These are phyloP conservation scores for Ectobius pallidus DNA, from an alignment of 2,888 invertebrate genomes.

Conservation along the genomic window DNA sequence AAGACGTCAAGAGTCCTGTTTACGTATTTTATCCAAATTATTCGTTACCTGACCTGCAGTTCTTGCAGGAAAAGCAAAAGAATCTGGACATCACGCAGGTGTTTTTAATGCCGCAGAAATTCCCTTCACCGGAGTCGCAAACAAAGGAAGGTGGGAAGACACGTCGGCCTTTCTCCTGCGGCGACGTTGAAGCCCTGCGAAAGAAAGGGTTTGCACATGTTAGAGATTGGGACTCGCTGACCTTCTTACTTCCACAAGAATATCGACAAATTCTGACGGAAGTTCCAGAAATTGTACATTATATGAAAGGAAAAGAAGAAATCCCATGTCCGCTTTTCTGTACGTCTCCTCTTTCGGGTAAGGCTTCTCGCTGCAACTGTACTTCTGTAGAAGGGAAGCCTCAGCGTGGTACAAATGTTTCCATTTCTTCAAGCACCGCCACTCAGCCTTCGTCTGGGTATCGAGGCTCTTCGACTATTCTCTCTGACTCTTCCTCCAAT, in stretches of 20 bases:
- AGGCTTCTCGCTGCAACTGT: slow-evolving; percentile 28
- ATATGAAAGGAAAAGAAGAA: slow-evolving; percentile 64
- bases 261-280: slow-evolving; percentile 79
- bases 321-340: slow-evolving; percentile 65
- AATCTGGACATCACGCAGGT: slow-evolving; percentile 65
- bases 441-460: slow-evolving; percentile 83
- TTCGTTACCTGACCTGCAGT: slow-evolving; percentile 86
- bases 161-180: slow-evolving; percentile 77
- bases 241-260: slow-evolving; percentile 84
- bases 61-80: slow-evolving; percentile 63
- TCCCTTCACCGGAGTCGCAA: not conserved
- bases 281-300: slow-evolving; percentile 76
- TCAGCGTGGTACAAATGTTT: slow-evolving; percentile 19
- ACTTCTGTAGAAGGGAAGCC: slow-evolving; percentile 17
- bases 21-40: slow-evolving; percentile 92
- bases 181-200: slow-evolving; percentile 80
- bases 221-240: slow-evolving; percentile 92
- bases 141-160: not conserved
- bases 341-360: slow-evolving; percentile 57
- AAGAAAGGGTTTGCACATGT: slow-evolving; percentile 84
- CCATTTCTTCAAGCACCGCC: slow-evolving; percentile 35
- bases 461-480: slow-evolving; percentile 82
- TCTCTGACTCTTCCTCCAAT: slow-evolving; percentile 74
- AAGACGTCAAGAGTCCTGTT: slow-evolving; percentile 61
- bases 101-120: slow-evolving; percentile 57